These are phyloP conservation scores for Anser brachyrhynchus DNA, from an alignment of 2,113 vertebrate species.

Conservation along the genomic window DNA sequence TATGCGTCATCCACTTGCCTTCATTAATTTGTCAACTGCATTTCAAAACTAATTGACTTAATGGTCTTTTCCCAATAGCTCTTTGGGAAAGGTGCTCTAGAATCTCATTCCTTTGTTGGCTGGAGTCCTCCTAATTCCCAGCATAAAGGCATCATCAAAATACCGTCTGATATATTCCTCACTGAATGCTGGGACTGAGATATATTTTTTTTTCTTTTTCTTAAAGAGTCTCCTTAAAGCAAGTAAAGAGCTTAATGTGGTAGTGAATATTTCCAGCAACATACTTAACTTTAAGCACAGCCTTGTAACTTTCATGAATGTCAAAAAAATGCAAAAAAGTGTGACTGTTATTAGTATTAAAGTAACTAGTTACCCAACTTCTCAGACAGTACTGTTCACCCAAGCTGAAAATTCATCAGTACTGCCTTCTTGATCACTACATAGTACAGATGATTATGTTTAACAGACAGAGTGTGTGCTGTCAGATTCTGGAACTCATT, in stretches of 20 bases:
- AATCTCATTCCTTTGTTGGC: constrained; percentile 17
- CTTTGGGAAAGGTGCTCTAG: neutral
- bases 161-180: neutral
- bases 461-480: neutral
- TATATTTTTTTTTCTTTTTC: neutral
- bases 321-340: neutral
- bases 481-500: neutral
- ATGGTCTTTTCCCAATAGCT: neutral
- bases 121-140: constrained; percentile 1
- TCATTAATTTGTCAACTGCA: constrained; percentile 1
- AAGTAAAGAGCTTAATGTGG: neutral
- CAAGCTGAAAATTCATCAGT: neutral
- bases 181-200: neutral
- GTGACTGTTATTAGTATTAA: neutral
- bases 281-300: neutral
- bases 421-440: neutral
- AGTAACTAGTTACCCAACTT: neutral
- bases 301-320: neutral
- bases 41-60: neutral
- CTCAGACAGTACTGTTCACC: neutral
- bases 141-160: neutral
- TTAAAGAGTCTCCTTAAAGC: neutral
- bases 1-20: neutral
- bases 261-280: neutral
- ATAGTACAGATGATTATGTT: neutral